Evolutionary conservation across 1,140 invertebrate species (phyloP).

Genomic region (Heliconius hewitsoni): DNA sequence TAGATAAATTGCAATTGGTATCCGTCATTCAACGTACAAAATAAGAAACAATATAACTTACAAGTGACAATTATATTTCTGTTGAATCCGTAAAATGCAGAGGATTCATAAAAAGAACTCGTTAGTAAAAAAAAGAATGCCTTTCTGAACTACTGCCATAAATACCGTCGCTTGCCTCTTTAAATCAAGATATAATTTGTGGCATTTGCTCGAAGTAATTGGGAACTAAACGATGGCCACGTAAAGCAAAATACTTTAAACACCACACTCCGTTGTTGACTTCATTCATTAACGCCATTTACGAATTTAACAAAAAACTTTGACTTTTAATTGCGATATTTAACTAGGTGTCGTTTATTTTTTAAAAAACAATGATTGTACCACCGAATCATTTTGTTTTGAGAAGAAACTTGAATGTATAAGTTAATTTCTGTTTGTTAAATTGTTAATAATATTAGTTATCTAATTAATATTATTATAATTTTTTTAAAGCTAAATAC

Average conservation of each 20-base stretch:
- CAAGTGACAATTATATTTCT: not conserved
- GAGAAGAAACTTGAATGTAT: not conserved
- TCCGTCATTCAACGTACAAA: too few species aligned
- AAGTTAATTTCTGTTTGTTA: too few species aligned
- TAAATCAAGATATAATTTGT: not conserved
- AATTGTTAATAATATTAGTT: too few species aligned
- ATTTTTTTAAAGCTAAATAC: too few species aligned
- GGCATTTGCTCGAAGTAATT: conserved; percentile 18
- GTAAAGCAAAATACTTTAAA: conserved; percentile 22
- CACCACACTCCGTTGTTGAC: conserved; percentile 10
- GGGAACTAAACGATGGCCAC: not conserved
- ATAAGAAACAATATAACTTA: not conserved
- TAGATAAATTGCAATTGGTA: too few species aligned
- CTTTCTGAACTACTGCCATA: not conserved
- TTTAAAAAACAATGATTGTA: not conserved
- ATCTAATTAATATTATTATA: too few species aligned
- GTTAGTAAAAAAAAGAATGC: not conserved
- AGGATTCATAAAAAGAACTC: not conserved
- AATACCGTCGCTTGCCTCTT: not conserved
- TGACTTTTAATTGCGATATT: conserved; percentile 35
- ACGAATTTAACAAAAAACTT: conserved; percentile 21
- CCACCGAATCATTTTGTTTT: not conserved
- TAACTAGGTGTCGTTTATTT: not conserved
- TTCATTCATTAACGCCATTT: conserved; percentile 29
- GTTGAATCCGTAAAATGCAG: not conserved